These are phyloP conservation scores for Melinopterus prodromus DNA, from an alignment of 2,888 invertebrate genomes.

Conservation along the genomic window DNA sequence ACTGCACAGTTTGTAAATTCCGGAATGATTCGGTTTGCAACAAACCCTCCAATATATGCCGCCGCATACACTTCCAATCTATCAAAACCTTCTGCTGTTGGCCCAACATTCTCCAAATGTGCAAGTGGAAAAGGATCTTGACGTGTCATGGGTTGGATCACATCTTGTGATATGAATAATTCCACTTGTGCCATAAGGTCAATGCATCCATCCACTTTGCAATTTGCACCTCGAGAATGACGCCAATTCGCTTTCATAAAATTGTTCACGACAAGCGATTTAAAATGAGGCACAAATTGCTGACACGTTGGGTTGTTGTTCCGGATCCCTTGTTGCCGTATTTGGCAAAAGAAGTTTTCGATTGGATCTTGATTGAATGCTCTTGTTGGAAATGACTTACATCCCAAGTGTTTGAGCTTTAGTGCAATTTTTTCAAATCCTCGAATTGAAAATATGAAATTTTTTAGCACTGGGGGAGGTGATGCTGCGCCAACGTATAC, in stretches of 20 bases:
- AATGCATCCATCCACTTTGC: background rate
- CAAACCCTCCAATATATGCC: no score
- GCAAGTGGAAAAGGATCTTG: no score
- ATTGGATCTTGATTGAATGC: background rate
- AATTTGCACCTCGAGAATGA: background rate
- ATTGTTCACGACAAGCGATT: background rate
- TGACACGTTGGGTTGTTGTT: background rate
- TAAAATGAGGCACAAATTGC: background rate
- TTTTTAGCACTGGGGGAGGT: background rate
- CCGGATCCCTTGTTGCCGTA: background rate
- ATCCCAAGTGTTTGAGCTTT: background rate
- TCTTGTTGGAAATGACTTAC: background rate
- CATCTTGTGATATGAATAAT: no score
- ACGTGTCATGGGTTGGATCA: no score
- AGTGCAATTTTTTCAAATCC: background rate
- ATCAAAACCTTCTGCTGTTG: no score
- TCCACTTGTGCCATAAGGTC: no score
- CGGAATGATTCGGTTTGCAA: no score
- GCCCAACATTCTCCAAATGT: no score
- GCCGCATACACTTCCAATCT: no score
- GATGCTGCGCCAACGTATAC: background rate
- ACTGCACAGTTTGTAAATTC: no score
- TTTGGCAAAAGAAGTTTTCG: background rate
- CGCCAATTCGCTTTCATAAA: background rate
- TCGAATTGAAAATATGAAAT: background rate